phyloP scores from a whole-genome alignment of 2,113 vertebrate species.

The Pelusios castaneus region DNA sequence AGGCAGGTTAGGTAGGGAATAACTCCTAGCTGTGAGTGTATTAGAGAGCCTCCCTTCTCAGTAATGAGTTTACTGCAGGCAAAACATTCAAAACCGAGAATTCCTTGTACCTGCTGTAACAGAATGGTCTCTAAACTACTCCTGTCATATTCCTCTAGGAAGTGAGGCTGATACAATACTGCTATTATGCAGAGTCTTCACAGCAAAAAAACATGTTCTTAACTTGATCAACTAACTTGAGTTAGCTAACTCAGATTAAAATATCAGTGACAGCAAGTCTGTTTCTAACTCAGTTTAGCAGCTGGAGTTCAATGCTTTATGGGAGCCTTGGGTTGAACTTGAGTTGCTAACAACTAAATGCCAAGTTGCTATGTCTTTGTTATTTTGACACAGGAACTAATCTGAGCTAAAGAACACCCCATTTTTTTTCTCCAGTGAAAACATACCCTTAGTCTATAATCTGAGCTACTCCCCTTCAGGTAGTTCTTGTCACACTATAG shows the following conservation, averaged over 20 bases:
- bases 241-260: background rate
- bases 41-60: background rate
- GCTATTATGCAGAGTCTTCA: background rate
- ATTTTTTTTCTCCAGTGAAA: background rate
- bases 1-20: background rate
- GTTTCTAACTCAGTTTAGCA: background rate
- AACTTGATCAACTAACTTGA: background rate
- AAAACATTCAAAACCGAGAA: background rate
- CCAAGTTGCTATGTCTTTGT: background rate
- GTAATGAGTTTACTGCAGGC: background rate
- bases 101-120: background rate
- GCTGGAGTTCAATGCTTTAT: background rate
- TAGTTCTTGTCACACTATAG: slow-evolving; percentile 11
- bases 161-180: background rate
- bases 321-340: background rate
- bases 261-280: background rate
- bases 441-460: accelerated
- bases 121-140: background rate
- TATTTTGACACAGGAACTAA: background rate
- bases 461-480: background rate
- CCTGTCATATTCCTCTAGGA: background rate
- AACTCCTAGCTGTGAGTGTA: background rate
- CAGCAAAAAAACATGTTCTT: background rate
- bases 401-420: background rate
- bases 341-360: background rate